Evolutionary conservation across 37 sponge, comb jelly and placozoan species (phyloP), one percentile per base, ranked within the genome.

Genomic region (Eunapius fragilis): DNA sequence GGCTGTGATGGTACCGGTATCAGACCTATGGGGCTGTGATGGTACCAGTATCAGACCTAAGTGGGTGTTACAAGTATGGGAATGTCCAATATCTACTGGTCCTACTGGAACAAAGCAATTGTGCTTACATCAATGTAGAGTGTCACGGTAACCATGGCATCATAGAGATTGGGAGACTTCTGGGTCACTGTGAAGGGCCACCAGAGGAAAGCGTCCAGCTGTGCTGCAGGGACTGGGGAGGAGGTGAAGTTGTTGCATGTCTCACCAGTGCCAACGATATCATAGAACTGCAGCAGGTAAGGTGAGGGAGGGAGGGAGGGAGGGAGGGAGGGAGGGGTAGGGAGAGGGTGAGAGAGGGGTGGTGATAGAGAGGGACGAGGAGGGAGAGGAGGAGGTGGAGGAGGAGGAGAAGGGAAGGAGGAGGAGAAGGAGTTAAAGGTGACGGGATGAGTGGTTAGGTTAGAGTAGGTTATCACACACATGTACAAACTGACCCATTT

Each of bases 191-290:
- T 80, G 37, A 28, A 26, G 24, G 92, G 92, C 79, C 83, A 86
- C 92, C 92, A 92, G 31, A 89, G 75, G 37, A 84, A 49, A 2
- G 50, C 10, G 76, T 89, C 85, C 24, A 82, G 37, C 41, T 32
- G 37, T 3, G 49, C 58, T 1, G 87, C 68, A 2, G 31, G 9
- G 27, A 82, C 49, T 2, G 80, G 87, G 24, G 74, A 38, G 7
- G 71, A 26, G 67, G 48, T 25, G 24, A 78, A 41, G 25, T 70
- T 86, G 12, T 23, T 70, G 76, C 88, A 88, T 36, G 23, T 75
- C 49, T 78, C 84, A 0, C 84, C 79, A 35, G 14, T 37, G 13
- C 35, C 74, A 25, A 48, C 31, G 0, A 78, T 50, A 19, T 35
- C 13, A 37, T 83, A 84, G 34, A 31, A 5, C 89, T 89, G 38